Percentiles rank a stretch among this genome's conserved stretches.
phyloP scores from a whole-genome alignment of 1,140 invertebrate species.

The Macrobrachium nipponense region DNA sequence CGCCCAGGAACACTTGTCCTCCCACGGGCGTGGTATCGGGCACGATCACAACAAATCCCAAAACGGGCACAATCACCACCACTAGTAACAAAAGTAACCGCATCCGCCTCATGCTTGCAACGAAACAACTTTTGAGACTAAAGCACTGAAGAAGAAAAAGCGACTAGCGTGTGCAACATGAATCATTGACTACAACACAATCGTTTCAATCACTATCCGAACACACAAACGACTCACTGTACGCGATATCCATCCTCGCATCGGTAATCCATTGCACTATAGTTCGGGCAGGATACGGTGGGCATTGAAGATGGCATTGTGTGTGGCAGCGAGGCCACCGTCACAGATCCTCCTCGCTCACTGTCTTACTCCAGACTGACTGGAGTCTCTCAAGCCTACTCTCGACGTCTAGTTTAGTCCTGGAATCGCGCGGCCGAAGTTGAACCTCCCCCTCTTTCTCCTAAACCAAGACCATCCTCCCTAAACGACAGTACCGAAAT shows the following conservation, averaged over 20 bases:
- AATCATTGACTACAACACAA: conserved; percentile 21
- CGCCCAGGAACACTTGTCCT: conserved; percentile 45
- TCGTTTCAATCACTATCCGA: background rate
- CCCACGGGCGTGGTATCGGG: conserved; percentile 58
- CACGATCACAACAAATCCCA: conserved; percentile 58
- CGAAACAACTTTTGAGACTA: conserved; percentile 17
- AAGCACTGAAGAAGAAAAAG: conserved; percentile 15
- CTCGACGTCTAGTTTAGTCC: too few relatives aligned
- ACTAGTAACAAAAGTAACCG: conserved; percentile 48
- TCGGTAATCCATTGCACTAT: conserved; percentile 2
- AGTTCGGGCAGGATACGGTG: background rate
- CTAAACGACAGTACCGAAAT: too few relatives aligned
- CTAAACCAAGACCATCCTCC: too few relatives aligned
- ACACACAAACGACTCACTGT: background rate
- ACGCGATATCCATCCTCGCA: background rate
- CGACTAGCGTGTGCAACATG: background rate
- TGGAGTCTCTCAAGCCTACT: too few relatives aligned
- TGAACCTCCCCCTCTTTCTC: too few relatives aligned
- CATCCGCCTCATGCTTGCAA: conserved; percentile 56
- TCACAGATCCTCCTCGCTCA: too few relatives aligned
- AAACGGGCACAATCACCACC: conserved; percentile 45
- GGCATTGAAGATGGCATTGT: too few relatives aligned
- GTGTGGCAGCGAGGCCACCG: too few relatives aligned
- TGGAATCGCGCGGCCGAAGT: too few relatives aligned
- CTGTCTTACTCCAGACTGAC: too few relatives aligned